These are phyloP conservation scores for Sorex araneus DNA, from an alignment of 2,113 vertebrate genomes.

Conservation along the genomic window DNA sequence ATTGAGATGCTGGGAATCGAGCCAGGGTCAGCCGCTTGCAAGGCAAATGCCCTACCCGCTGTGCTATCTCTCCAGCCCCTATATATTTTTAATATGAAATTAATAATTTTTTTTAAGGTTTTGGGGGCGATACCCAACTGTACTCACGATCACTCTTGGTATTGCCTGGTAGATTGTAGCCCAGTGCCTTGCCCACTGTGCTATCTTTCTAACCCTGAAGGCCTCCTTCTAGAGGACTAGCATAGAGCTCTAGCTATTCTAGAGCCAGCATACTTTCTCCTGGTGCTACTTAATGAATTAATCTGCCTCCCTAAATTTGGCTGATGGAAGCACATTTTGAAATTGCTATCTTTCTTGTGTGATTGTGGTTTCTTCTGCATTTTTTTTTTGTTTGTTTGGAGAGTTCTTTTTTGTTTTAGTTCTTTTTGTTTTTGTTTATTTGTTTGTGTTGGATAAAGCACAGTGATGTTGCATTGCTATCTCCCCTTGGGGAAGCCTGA, in stretches of 20 bases:
- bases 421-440: not conserved
- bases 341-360: slow-evolving; percentile 35
- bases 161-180: too few relatives aligned
- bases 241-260: too few relatives aligned
- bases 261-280: not conserved
- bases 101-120: too few relatives aligned
- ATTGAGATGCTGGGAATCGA: not conserved
- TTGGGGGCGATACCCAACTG: too few relatives aligned
- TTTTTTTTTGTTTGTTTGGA: not conserved
- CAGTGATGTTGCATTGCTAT: slow-evolving; percentile 10
- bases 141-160: too few relatives aligned
- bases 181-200: too few relatives aligned
- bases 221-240: not conserved
- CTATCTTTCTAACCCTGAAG: too few relatives aligned
- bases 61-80: too few relatives aligned
- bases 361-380: slow-evolving; percentile 25
- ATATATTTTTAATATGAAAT: too few relatives aligned
- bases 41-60: too few relatives aligned
- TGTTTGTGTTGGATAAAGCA: not conserved
- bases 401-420: not conserved
- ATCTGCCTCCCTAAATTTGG: not conserved
- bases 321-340: not conserved
- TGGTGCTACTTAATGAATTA: not conserved
- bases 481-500: not conserved
- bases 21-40: too few relatives aligned